Conservation (phyloP, 2,888 invertebrate species). For the Tipula vernalis region DNA sequence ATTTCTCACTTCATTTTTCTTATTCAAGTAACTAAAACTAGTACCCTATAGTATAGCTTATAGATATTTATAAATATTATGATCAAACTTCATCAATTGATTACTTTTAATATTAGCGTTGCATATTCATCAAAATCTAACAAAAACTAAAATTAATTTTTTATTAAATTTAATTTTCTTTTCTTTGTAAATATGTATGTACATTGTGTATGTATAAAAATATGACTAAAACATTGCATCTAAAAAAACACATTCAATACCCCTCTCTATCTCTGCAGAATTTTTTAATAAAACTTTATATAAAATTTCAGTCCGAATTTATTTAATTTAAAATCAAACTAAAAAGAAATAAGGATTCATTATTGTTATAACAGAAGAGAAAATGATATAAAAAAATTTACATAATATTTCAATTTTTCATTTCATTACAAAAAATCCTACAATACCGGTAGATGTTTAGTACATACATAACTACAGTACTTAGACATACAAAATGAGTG, state of each 20-base stretch:
- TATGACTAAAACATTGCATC: neutral
- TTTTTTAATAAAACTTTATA: neutral
- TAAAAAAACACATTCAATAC: neutral
- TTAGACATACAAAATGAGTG: neutral
- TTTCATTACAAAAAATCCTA: neutral
- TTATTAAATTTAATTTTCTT: neutral
- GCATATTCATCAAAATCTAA: neutral
- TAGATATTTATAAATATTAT: no score
- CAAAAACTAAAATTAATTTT: neutral
- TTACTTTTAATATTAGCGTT: neutral
- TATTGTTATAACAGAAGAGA: neutral
- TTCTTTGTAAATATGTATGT: neutral
- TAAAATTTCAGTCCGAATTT: neutral
- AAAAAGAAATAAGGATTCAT: neutral
- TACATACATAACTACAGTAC: neutral
- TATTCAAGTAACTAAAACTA: no score
- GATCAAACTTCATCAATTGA: no score
- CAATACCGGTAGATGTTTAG: neutral
- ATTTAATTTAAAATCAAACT: neutral
- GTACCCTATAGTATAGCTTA: no score
- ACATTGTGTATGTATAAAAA: neutral
- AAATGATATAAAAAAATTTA: neutral
- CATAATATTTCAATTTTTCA: slow-evolving; percentile 4
- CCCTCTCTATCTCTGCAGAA: neutral
- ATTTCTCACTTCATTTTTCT: no score